Conservation (phyloP, 2,888 invertebrate genomes). For the Gari tellinella region DNA sequence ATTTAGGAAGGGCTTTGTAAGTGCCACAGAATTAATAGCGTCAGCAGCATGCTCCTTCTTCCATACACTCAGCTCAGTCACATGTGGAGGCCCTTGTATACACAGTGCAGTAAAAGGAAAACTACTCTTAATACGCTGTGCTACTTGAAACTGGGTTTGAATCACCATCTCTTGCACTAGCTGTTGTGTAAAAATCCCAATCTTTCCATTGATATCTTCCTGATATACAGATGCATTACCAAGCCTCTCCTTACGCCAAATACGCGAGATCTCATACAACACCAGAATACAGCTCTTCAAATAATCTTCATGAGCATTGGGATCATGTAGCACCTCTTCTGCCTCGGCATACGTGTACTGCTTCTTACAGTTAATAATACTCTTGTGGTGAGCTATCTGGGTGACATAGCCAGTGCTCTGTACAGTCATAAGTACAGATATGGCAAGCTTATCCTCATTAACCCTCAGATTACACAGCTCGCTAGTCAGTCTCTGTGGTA, state of each 20-base stretch:
- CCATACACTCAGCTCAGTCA: slow-evolving; percentile 69
- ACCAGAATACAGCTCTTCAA: slow-evolving; percentile 70
- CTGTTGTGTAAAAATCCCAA: slow-evolving; percentile 67
- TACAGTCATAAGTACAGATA: slow-evolving; percentile 75
- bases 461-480: slow-evolving; percentile 72
- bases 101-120: slow-evolving; percentile 69
- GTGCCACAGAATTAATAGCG: slow-evolving; percentile 75
- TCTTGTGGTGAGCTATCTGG: slow-evolving; percentile 61
- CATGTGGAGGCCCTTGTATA: slow-evolving; percentile 68
- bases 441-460: slow-evolving; percentile 67
- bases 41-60: slow-evolving; percentile 69
- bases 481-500: slow-evolving; percentile 68
- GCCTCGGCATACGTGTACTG: slow-evolving; percentile 70
- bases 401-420: slow-evolving; percentile 67
- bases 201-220: slow-evolving; percentile 58
- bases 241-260: slow-evolving; percentile 72
- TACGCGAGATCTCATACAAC: slow-evolving; percentile 71
- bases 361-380: slow-evolving; percentile 73
- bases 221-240: slow-evolving; percentile 75
- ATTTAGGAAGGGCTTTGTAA: slow-evolving; percentile 73
- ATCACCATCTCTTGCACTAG: slow-evolving; percentile 80
- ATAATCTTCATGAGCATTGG: slow-evolving; percentile 67
- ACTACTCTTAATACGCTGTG: slow-evolving; percentile 62
- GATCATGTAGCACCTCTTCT: slow-evolving; percentile 72
- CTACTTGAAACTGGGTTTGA: slow-evolving; percentile 75